These are phyloP conservation scores for Noctilio leporinus DNA, from an alignment of 2,113 vertebrate species.

Conservation along the genomic window DNA sequence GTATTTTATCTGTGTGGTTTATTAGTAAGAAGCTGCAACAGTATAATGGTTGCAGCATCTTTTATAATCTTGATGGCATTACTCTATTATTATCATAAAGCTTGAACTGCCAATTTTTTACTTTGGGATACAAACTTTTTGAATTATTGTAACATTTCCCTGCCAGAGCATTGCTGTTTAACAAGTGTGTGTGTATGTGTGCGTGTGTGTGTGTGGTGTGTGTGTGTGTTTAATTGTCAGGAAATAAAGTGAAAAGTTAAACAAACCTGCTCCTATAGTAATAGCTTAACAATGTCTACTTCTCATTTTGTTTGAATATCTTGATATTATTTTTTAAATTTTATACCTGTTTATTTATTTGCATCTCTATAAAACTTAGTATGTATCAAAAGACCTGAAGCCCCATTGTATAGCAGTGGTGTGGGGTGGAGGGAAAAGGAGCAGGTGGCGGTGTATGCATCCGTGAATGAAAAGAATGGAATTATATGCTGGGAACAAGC, in stretches of 20 bases:
- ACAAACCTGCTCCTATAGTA: background rate
- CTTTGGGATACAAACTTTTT: conserved; percentile 43
- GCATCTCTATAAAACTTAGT: conserved; percentile 4
- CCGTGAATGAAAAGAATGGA: conserved; percentile 6
- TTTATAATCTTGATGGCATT: conserved; percentile 40
- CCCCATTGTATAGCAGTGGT: background rate
- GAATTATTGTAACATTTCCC: conserved; percentile 55
- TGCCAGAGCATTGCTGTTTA: conserved; percentile 31
- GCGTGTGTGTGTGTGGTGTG: background rate
- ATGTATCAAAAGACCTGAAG: background rate
- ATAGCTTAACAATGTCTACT: background rate
- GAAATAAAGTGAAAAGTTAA: conserved; percentile 14
- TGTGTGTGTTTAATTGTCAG: background rate
- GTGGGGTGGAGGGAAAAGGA: background rate
- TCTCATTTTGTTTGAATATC: background rate
- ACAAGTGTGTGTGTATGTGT: background rate
- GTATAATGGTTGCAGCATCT: background rate
- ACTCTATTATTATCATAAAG: conserved; percentile 50
- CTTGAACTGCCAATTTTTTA: conserved; percentile 35
- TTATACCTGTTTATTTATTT: conserved; percentile 10
- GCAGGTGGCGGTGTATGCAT: background rate
- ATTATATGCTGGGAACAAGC: background rate
- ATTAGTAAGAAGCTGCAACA: conserved; percentile 33
- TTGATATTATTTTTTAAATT: background rate
- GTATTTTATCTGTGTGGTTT: conserved; percentile 43